phyloP scores from a whole-genome alignment of 2,888 invertebrate species.

The Adelognathus sp. region DNA sequence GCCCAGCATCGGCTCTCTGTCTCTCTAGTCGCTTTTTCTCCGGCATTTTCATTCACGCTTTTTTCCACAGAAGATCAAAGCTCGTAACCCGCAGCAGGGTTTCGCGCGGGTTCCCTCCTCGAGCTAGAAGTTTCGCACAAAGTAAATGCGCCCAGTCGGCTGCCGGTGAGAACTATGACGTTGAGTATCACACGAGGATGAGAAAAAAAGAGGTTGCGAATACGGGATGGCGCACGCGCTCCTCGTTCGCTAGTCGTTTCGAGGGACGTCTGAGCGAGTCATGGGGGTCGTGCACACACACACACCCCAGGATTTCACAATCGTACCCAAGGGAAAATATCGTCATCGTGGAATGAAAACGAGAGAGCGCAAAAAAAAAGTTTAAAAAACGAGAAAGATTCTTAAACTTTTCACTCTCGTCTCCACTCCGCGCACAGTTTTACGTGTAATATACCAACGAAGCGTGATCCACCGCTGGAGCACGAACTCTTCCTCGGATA shows the following conservation, averaged over 20 bases:
- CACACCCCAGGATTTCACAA: conserved; percentile 18
- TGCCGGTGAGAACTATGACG: conserved; percentile 17
- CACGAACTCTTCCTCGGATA: conserved; percentile 48
- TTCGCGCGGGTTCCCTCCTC: conserved; percentile 20
- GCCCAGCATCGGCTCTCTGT: conserved; percentile 1
- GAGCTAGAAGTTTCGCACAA: conserved; percentile 19
- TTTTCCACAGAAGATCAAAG: conserved; percentile 52
- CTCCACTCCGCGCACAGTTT: neutral
- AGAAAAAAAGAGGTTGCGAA: conserved; percentile 4
- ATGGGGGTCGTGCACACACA: conserved; percentile 11
- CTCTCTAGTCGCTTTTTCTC: conserved; percentile 11
- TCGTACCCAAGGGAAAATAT: conserved; percentile 26
- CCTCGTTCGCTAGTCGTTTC: conserved; percentile 16
- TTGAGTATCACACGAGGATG: conserved; percentile 1
- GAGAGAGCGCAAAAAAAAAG: neutral
- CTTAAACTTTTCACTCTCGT: conserved; percentile 44
- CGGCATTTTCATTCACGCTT: conserved; percentile 44
- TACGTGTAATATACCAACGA: conserved; percentile 8
- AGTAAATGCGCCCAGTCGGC: conserved; percentile 42
- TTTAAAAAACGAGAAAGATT: conserved; percentile 2
- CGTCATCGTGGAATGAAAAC: conserved; percentile 13
- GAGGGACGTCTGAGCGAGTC: conserved; percentile 31
- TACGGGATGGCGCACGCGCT: conserved; percentile 1
- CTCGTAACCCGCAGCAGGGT: conserved; percentile 41
- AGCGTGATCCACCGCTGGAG: conserved; percentile 24